Percentiles rank a stretch among this genome's conserved stretches.
Evolutionary conservation across 2,113 vertebrate genomes (phyloP).

Genomic region (Prietella phreatophila): DNA sequence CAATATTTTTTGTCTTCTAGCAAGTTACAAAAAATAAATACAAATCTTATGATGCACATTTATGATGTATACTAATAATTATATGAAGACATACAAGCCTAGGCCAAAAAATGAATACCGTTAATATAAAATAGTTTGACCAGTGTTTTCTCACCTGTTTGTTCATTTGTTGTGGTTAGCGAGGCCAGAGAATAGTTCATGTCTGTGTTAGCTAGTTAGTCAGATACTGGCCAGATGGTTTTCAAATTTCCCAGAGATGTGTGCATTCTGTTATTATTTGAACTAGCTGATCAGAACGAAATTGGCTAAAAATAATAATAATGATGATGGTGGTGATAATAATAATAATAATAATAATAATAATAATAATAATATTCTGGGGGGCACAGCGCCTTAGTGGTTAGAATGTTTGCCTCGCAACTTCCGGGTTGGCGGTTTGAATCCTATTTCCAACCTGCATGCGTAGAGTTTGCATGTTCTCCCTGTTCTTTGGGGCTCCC

Average conservation of each 20-base stretch:
- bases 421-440: too few relatives aligned
- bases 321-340: too few relatives aligned
- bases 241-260: background rate
- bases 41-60: background rate
- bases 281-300: background rate
- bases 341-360: too few relatives aligned
- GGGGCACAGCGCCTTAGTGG: too few relatives aligned
- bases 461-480: too few relatives aligned
- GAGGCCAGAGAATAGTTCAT: background rate
- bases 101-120: background rate
- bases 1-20: background rate
- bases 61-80: background rate
- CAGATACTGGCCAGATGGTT: background rate
- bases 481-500: too few relatives aligned
- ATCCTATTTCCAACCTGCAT: too few relatives aligned
- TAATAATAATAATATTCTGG: too few relatives aligned
- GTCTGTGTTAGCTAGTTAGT: background rate
- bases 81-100: background rate
- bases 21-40: background rate
- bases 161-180: background rate
- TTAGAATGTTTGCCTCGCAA: too few relatives aligned
- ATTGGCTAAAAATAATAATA: too few relatives aligned
- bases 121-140: background rate
- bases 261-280: background rate
- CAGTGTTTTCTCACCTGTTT: background rate